These are phyloP conservation scores for Corvus hawaiiensis DNA, from an alignment of 2,113 vertebrate species.

Conservation along the genomic window DNA sequence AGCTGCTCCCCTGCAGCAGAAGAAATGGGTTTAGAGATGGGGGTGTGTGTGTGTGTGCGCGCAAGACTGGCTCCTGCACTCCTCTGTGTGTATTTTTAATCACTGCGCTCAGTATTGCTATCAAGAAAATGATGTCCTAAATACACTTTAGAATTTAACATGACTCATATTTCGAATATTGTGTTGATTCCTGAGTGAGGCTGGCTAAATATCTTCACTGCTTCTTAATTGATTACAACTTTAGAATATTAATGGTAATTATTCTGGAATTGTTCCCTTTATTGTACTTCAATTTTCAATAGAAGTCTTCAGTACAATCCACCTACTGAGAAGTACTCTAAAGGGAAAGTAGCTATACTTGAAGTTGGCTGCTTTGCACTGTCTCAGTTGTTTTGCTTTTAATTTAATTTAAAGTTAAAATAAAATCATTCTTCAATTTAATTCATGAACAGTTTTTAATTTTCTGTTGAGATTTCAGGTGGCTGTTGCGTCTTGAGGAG, in stretches of 20 bases:
- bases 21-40: neutral
- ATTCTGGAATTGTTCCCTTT: constrained; percentile 13
- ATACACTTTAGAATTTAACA: neutral
- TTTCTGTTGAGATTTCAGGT: constrained; percentile 19
- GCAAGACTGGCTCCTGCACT: neutral
- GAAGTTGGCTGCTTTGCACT: neutral
- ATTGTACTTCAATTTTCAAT: constrained; percentile 7
- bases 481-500: neutral
- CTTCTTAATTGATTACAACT: neutral
- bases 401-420: constrained; percentile 16
- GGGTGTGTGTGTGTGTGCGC: accelerated
- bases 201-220: neutral
- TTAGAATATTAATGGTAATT: neutral
- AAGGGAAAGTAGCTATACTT: constrained; percentile 6
- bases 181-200: neutral
- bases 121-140: neutral
- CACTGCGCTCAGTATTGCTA: neutral
- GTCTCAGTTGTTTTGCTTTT: neutral
- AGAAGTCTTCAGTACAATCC: neutral
- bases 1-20: neutral
- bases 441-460: neutral
- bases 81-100: neutral
- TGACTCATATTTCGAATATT: neutral
- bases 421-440: constrained; percentile 16
- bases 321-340: neutral